Conservation (phyloP, 2,797 vertebrate genomes). For the Myripristis murdjan region DNA sequence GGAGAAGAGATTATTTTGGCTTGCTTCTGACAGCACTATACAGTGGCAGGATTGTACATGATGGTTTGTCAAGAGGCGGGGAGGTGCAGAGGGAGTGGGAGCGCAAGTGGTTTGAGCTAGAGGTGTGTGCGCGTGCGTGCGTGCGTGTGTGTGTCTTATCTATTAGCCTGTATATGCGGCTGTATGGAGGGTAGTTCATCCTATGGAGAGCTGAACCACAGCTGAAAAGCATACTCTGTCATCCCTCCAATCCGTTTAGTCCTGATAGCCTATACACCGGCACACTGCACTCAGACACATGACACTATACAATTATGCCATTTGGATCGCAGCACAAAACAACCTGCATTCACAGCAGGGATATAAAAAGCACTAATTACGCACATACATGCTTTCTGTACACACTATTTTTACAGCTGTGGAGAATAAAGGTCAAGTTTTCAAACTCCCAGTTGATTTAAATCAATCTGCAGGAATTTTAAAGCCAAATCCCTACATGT, state of each 20-base stretch:
- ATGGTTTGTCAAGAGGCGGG: slow-evolving; percentile 79
- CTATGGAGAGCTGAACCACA: slow-evolving; percentile 53
- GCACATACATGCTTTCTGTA: neutral
- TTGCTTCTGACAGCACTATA: slow-evolving; percentile 82
- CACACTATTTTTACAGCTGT: neutral
- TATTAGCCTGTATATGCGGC: slow-evolving; percentile 58
- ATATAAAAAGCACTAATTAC: neutral
- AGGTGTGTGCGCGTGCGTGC: slow-evolving; percentile 46
- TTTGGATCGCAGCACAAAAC: slow-evolving; percentile 26
- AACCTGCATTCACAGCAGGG: neutral
- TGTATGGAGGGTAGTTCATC: slow-evolving; percentile 60
- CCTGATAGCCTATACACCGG: slow-evolving; percentile 42
- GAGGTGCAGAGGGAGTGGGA: slow-evolving; percentile 62
- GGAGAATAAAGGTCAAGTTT: neutral
- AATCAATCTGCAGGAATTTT: neutral
- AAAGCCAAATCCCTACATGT: slow-evolving; percentile 1
- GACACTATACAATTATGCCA: slow-evolving; percentile 15
- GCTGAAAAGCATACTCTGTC: slow-evolving; percentile 55
- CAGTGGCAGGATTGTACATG: slow-evolving; percentile 75
- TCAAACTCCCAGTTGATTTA: neutral
- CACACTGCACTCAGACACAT: slow-evolving; percentile 31
- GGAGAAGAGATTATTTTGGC: slow-evolving; percentile 87
- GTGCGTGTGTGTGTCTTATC: slow-evolving; percentile 52
- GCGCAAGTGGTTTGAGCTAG: slow-evolving; percentile 65
- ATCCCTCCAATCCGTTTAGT: slow-evolving; percentile 49